phyloP scores from a whole-genome alignment of 2,888 invertebrate genomes.

The Cetonia aurata region DNA sequence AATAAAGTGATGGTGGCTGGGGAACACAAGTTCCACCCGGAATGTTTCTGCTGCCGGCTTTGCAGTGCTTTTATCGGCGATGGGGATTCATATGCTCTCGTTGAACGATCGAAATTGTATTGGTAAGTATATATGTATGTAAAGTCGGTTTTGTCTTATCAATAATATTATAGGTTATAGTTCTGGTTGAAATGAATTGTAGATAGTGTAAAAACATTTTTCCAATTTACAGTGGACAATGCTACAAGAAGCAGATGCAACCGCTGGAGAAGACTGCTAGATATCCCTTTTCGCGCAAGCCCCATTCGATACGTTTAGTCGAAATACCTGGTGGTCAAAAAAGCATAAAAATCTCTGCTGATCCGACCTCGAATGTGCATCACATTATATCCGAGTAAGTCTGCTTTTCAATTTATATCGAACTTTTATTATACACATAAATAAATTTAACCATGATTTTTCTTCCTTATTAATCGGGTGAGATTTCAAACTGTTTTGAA shows the following conservation, averaged over 20 bases:
- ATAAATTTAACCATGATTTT: too few relatives aligned
- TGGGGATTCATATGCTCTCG: constrained; percentile 91
- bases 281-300: constrained; percentile 69
- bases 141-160: too few relatives aligned
- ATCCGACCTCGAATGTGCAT: constrained; percentile 72
- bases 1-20: constrained; percentile 96
- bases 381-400: constrained; percentile 81
- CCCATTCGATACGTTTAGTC: constrained; percentile 88
- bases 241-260: constrained; percentile 81
- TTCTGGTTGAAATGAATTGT: too few relatives aligned
- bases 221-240: constrained; percentile 73
- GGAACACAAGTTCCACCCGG: constrained; percentile 95
- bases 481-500: background rate
- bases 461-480: too few relatives aligned
- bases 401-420: background rate
- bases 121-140: constrained; percentile 73
- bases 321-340: constrained; percentile 79
- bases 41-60: constrained; percentile 90
- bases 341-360: constrained; percentile 75
- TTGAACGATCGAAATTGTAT: constrained; percentile 90
- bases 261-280: constrained; percentile 70
- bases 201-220: too few relatives aligned
- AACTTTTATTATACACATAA: too few relatives aligned
- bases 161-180: too few relatives aligned
- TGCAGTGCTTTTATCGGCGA: constrained; percentile 90